These are phyloP conservation scores for Percina caprodes DNA, from an alignment of 2,113 vertebrate species.

Conservation along the genomic window DNA sequence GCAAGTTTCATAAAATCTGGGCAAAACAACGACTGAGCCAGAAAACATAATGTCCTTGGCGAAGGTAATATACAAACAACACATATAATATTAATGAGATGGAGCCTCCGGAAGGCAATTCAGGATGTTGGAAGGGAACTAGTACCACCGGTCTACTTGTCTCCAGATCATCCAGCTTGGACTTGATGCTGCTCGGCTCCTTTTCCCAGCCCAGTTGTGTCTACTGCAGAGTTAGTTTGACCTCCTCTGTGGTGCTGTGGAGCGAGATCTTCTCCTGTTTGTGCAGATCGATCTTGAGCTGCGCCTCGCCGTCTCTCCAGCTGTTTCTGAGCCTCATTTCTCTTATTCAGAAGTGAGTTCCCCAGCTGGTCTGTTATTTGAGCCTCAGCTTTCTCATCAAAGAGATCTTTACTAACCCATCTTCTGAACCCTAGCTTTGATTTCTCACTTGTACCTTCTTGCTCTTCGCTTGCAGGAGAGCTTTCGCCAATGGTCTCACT, in stretches of 20 bases:
- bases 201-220: background rate
- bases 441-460: constrained; percentile 3
- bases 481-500: background rate
- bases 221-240: constrained; percentile 17
- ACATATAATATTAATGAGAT: background rate
- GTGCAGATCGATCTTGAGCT: constrained; percentile 40
- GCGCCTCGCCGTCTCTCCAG: constrained; percentile 17
- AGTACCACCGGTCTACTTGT: constrained; percentile 4
- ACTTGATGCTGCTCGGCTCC: background rate
- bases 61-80: background rate
- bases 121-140: background rate
- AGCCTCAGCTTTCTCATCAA: constrained; percentile 29
- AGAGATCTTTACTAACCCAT: constrained; percentile 33
- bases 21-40: too few relatives aligned
- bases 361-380: constrained; percentile 28
- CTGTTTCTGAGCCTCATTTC: constrained; percentile 37
- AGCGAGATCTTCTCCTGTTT: constrained; percentile 15
- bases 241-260: constrained; percentile 18
- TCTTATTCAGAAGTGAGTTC: constrained; percentile 6
- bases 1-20: too few relatives aligned
- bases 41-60: too few relatives aligned
- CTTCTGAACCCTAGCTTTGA: constrained; percentile 27
- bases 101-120: background rate
- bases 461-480: background rate
- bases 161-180: constrained; percentile 12